Evolutionary conservation across 2,113 vertebrate species (phyloP), one percentile per base, ranked within the genome.

Genomic region (Cynocephalus volans): DNA sequence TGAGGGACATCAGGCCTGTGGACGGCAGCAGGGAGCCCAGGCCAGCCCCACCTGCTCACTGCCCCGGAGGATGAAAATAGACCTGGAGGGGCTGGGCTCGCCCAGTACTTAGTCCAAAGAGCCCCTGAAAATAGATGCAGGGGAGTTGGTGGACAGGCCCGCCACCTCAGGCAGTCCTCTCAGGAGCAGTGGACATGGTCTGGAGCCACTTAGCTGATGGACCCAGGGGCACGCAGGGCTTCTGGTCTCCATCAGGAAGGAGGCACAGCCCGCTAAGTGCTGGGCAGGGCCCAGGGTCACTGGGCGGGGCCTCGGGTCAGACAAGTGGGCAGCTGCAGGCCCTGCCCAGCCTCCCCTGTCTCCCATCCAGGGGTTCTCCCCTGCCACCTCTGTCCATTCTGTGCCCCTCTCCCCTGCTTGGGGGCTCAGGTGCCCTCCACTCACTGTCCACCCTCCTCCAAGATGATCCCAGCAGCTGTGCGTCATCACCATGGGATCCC

Each of bases 81-180:
- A n/a, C 75, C 41, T 0, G 50, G 26, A 7, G 23, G 15, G 41
- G 58, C 1, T 0, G 1, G 54, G 28, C 82, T n/a, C 94, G 50
- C 95, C 80, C 95, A 88, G 76, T 85, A 95, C 97, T 97, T 83
- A 95, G 50, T 67, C 83, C 73, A 33, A 54, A 92, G 79, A 92
- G 54, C 84, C 72, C 92, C 83, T 28, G 76, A 82, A 97, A 97
- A 97, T 92, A 96, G 96, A 89, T 33, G 28, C 0, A 1, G 64
- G 77, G 69, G 65, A 17, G 18, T 7, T 0, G 1, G 62, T 86
- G 5, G 50, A 8, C 9, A 12, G 18, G 48, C 28, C 23, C 21
- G 19, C 12, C 1, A 33, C 50, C 92, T 73, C 14, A 1, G 5
- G 52, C 41, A 31, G 70, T 31, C 84, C 50, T 79, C 48, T 0